Percentiles rank a stretch among this genome's conserved stretches.
phyloP scores from a whole-genome alignment of 2,888 invertebrate species.

The Pinctada fucata region DNA sequence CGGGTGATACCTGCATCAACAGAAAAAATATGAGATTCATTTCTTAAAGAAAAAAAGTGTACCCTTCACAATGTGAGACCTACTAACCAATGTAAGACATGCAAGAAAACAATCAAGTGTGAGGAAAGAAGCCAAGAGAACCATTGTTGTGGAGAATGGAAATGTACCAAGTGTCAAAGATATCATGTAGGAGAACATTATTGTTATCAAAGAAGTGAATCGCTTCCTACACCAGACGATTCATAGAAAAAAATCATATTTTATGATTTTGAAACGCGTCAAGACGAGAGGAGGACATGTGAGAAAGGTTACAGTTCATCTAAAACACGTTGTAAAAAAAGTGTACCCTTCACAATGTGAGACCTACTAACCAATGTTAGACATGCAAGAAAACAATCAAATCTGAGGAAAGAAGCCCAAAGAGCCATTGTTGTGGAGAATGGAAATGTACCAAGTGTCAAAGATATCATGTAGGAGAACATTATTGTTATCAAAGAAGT shows the following conservation, averaged over 20 bases:
- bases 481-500: slow-evolving; percentile 17
- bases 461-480: neutral
- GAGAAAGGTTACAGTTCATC: neutral
- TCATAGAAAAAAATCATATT: neutral
- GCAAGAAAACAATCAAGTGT: neutral
- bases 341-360: no score
- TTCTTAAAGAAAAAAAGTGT: neutral
- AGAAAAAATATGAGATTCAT: no score
- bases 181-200: slow-evolving; percentile 5
- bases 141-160: slow-evolving; percentile 18
- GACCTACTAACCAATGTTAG: slow-evolving; percentile 12
- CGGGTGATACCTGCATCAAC: no score
- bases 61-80: neutral
- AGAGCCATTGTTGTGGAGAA: slow-evolving; percentile 15
- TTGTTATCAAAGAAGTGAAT: slow-evolving; percentile 10
- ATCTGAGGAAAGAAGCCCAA: neutral
- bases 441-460: slow-evolving; percentile 1
- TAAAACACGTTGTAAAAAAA: neutral
- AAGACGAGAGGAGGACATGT: neutral
- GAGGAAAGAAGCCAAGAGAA: neutral
- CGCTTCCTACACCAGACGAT: no score
- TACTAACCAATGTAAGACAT: slow-evolving; percentile 9
- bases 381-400: neutral
- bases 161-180: neutral
- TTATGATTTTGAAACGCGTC: neutral